Evolutionary conservation across 1,140 invertebrate species (phyloP), one percentile per base, ranked within the genome.

Genomic region (Trigoniulus corallinus): DNA sequence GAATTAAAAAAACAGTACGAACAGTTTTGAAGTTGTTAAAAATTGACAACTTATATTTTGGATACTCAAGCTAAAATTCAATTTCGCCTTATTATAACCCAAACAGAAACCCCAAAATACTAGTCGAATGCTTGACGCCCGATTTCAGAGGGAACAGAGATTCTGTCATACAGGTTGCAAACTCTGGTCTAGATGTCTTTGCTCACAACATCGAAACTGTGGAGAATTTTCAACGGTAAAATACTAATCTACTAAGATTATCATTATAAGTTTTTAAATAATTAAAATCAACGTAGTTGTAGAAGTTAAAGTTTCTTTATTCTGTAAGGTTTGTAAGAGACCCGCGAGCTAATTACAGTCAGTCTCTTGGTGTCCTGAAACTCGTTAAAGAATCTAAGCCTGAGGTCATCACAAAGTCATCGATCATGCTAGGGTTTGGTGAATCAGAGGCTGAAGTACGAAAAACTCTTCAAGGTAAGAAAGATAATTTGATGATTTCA

Each of bases 391-490:
- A 73, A 50, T 67, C 77, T 2, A 84, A 86, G 65, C 74, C 81
- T 0, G 74, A 82, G 55, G 64, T 98, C 26, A 77, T 98, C 29
- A 99, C 95, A 0, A 99, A 99, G 70, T 91, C 92, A 1, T 98
- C 95, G 0, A 85, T 99, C 53, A 99, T 99, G 96, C 69, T 99
- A 15, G 96, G 95, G 3, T 70, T 98, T 1, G 94, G 94, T 0
- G 96, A 99, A 72, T 88, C 80, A 1, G 92, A 98, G 63, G 76
- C 82, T 48, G 80, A 97, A 74, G 72, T 98, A 7, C 71, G 81
- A 60, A 77, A 86, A 70, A 88, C 91, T 7, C 75, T 97, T 73
- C 74, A 75, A 69, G 80, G 77, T 80, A 59, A 55, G 40, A 15
- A 1, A 18, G 18, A 7, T 44, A 48, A 48, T 46, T 42, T 12